Evolutionary conservation across 2,888 invertebrate genomes (phyloP), one percentile per base, ranked within the genome.

Genomic region (Hetaerina titia): DNA sequence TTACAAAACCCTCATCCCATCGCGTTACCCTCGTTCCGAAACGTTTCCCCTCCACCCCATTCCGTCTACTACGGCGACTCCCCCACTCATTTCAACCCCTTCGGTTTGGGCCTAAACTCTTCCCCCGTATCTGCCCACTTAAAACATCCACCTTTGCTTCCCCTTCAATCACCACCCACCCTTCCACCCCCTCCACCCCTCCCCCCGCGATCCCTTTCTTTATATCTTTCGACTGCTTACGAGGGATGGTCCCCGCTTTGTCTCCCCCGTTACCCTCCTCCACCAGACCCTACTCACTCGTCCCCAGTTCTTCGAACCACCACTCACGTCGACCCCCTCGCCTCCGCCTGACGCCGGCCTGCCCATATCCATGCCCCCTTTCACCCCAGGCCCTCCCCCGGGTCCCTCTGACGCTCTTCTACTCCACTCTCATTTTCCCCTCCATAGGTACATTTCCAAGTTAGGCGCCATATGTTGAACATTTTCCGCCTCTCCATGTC

Each of bases 111-210:
- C 25, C 81, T 13, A 81, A 6, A 19, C n/a, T 13, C 81, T 22
- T 81, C 22, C 31, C n/a, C 81, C 31, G 45, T 45, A 81, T 81
- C 81, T 81, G 81, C 81, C 81, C 81, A 81, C 31, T 81, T 81
- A 81, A 81, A 31, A 25, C 31, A 81, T 81, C 81, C 31, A 81
- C 81, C 81, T 94, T 63, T 89, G 15, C 22, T 19, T 60, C 69
- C n/a, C 89, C 87, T 13, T 69, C 57, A 7, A 5, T 58, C 31
- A 31, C 64, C 31, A 6, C 22, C 58, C 25, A n/a, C 63, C 64
- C 11, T 57, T 11, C 45, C 57, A 17, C 31, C 22, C 22, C 56
- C 15, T 15, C 45, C 90, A 25, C 88, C 90, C 74, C 45, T 15
- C 25, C 45, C 19, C n/a, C 1, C 15, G n/a, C n/a, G 19, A 22